phyloP scores from a whole-genome alignment of 2,888 invertebrate species.

The Camptogramma bilineatum region DNA sequence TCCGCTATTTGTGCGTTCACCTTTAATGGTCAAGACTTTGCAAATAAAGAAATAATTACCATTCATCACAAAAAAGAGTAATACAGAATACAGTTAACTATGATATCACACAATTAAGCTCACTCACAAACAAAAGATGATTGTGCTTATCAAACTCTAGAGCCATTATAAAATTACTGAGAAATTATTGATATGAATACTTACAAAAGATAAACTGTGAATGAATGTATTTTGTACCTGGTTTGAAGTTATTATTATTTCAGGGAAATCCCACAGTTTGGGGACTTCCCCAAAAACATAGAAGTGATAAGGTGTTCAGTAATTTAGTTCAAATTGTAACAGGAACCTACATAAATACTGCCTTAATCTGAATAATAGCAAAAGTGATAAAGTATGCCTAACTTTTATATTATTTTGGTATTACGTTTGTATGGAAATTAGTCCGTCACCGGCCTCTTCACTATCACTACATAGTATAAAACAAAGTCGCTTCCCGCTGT shows the following conservation, averaged over 20 bases:
- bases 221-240: background rate
- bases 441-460: too few species aligned
- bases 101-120: background rate
- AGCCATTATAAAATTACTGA: conserved; percentile 11
- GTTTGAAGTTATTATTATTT: background rate
- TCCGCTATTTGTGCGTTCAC: too few species aligned
- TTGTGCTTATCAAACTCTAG: conserved; percentile 8
- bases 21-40: background rate
- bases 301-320: too few species aligned
- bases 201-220: background rate
- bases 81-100: background rate
- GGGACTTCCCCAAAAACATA: background rate
- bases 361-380: too few species aligned
- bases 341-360: too few species aligned
- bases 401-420: too few species aligned
- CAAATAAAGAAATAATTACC: background rate
- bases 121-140: conserved; percentile 3
- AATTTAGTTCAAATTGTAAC: too few species aligned
- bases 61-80: background rate
- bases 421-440: too few species aligned
- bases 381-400: too few species aligned
- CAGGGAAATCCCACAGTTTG: background rate
- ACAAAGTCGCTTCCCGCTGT: too few species aligned
- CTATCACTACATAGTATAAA: too few species aligned
- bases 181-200: conserved; percentile 12